Base-by-base conservation (phyloP, 1,140 invertebrate genomes). In the Cydia fagiglandana region DNA sequence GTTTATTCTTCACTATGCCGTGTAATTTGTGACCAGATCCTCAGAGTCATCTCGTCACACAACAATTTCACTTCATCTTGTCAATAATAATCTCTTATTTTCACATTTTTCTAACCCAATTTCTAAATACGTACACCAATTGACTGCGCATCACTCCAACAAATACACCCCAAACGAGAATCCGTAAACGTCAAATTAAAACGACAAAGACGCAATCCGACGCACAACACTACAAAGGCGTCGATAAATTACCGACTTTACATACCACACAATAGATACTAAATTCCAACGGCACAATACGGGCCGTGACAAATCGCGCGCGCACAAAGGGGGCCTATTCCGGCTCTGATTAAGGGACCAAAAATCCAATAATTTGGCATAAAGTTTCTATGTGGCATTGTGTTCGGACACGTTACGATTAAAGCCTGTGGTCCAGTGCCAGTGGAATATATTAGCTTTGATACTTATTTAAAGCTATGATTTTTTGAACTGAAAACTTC, bases 341-440 rank as follows among this genome's bases (percentile, higher is more conserved):
- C 66, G 66, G 15, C 15, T 38, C 66, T 70, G 66, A 70, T 70
- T 70, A 70, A 70, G 66, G 66, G 66, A 70, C 66, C 66, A 70
- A 70, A 70, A 70, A 70, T 70, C 66, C 66, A 70, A 70, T 70
- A 70, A 70, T 70, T 45, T 70, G 66, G 66, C 66, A 70, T 70
- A 70, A 70, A 70, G 66, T 70, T 70, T 70, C 66, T 70, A 70
- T 70, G 66, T 70, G 38, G 66, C 66, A 70, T 70, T 70, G 66
- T 70, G 66, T 17, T 70, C 66, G 66, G 66, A 70, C 66, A 41
- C 34, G 66, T 70, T 70, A 70, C 66, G 66, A 70, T 70, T 70
- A 70, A 41, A 70, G 66, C 15, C 30, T 70, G 66, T 45, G n/a
- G 24, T 34, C 38, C 66, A 70, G n/a, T 38, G 66, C 13, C 13